phyloP scores from a whole-genome alignment of 2,113 vertebrate species.

The Pituophis catenifer region DNA sequence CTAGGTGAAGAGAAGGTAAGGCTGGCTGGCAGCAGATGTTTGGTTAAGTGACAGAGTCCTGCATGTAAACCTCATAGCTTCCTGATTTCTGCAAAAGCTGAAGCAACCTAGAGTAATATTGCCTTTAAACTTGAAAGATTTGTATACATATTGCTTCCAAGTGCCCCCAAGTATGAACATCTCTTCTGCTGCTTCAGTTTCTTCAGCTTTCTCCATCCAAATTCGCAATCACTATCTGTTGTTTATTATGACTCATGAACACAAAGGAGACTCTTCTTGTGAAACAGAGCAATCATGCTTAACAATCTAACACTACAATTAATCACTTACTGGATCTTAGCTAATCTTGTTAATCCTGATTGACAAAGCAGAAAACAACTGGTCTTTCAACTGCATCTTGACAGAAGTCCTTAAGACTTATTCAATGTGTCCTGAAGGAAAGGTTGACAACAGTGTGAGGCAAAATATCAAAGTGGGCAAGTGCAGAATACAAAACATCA shows the following conservation, averaged over 20 bases:
- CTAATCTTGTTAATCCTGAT: background rate
- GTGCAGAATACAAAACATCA: background rate
- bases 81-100: background rate
- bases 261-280: background rate
- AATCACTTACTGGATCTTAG: slow-evolving; percentile 1
- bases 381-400: slow-evolving; percentile 13
- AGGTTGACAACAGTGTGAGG: background rate
- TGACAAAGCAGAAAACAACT: slow-evolving; percentile 12
- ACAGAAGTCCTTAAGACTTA: background rate
- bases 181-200: slow-evolving; percentile 2
- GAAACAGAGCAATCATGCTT: background rate
- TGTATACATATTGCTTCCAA: background rate
- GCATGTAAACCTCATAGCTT: background rate
- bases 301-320: background rate
- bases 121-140: background rate
- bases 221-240: background rate
- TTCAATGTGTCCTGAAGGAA: background rate
- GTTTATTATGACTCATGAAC: background rate
- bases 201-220: background rate
- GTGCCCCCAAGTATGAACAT: background rate
- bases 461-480: slow-evolving; percentile 19
- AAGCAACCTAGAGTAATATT: background rate
- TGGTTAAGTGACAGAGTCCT: background rate
- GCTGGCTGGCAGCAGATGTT: background rate
- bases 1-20: background rate